Percentiles rank a stretch among this genome's conserved stretches.
These are phyloP conservation scores for Clistopyga incitator DNA, from an alignment of 2,888 invertebrate genomes.

Conservation along the genomic window DNA sequence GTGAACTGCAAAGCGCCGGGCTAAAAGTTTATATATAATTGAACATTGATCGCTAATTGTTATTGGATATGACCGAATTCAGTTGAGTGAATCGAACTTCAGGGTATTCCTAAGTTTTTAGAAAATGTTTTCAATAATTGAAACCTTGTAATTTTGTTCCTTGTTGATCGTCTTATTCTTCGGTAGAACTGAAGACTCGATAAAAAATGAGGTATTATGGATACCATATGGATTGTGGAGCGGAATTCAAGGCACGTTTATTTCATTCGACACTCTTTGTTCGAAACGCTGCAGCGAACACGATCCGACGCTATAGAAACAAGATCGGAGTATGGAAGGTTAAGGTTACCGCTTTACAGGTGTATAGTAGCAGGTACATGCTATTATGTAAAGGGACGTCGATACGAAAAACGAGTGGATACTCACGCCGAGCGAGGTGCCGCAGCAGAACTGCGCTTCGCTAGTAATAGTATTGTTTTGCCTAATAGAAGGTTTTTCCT, in stretches of 20 bases:
- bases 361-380: conserved; percentile 32
- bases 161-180: too few relatives aligned
- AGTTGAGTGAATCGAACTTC: too few relatives aligned
- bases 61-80: too few relatives aligned
- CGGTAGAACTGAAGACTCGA: background rate
- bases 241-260: conserved; percentile 26
- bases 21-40: too few relatives aligned
- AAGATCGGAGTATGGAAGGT: conserved; percentile 67
- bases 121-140: too few relatives aligned
- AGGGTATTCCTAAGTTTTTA: too few relatives aligned
- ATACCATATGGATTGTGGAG: conserved; percentile 21
- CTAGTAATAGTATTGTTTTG: background rate
- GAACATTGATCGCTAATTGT: too few relatives aligned
- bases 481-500: background rate
- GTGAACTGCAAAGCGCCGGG: too few relatives aligned
- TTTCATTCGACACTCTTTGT: conserved; percentile 29
- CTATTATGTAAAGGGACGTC: conserved; percentile 67
- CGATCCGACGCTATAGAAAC: conserved; percentile 14
- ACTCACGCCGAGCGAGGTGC: conserved; percentile 37
- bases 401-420: conserved; percentile 52
- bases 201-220: conserved; percentile 21
- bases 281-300: conserved; percentile 60
- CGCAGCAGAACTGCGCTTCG: background rate
- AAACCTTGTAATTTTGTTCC: too few relatives aligned
- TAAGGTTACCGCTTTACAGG: conserved; percentile 69